Percentiles rank a stretch among this genome's conserved stretches.
Conservation (phyloP, 2,113 vertebrate genomes). For the Cavia aperea region DNA sequence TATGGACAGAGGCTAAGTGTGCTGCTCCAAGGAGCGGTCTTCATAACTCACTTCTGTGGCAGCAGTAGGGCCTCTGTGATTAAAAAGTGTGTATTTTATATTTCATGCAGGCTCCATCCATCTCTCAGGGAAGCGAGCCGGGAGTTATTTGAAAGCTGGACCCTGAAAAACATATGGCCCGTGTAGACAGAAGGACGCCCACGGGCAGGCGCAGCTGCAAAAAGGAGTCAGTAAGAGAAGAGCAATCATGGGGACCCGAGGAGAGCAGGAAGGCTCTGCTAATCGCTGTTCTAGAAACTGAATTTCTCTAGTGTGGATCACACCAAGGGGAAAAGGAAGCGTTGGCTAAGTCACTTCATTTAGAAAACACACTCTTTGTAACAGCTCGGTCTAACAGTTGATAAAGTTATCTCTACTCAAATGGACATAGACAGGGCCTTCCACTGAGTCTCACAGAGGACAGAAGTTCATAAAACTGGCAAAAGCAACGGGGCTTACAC, state of each 20-base stretch:
- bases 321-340: neutral
- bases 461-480: neutral
- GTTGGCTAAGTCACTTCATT: neutral
- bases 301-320: neutral
- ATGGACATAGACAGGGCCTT: neutral
- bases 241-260: neutral
- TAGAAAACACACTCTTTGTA: neutral
- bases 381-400: neutral
- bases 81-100: conserved; percentile 23
- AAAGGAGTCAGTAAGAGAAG: neutral
- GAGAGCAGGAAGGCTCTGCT: neutral
- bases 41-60: neutral
- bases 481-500: neutral
- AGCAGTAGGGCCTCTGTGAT: neutral
- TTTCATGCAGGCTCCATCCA: conserved; percentile 18
- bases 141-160: conserved; percentile 9
- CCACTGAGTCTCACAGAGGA: neutral
- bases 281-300: neutral
- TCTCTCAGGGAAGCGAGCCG: neutral
- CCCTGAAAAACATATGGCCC: neutral
- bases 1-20: no score
- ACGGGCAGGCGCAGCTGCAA: neutral
- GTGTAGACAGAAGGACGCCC: neutral
- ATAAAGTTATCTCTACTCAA: neutral
- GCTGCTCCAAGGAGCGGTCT: neutral